These are phyloP conservation scores for Scolanthus callimorphus DNA, from an alignment of 92 coral and sea anemone genomes.

Conservation along the genomic window DNA sequence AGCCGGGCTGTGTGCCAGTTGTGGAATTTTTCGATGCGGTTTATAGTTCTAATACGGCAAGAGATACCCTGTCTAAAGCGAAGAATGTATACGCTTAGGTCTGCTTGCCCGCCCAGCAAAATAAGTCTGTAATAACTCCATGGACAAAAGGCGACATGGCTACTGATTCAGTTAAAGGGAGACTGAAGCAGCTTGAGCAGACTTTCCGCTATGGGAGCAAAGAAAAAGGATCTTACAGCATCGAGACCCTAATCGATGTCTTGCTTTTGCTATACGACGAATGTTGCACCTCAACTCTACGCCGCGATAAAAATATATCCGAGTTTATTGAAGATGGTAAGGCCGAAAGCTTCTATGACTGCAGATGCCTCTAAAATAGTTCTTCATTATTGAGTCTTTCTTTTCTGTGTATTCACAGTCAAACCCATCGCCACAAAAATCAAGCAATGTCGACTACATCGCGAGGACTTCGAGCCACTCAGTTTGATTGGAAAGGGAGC, in stretches of 20 bases:
- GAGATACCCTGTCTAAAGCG: constrained; percentile 23
- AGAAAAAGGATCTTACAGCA: constrained; percentile 81
- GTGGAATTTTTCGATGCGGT: constrained; percentile 32
- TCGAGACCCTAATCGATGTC: constrained; percentile 84
- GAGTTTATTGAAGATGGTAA: constrained; percentile 97
- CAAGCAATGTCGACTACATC: constrained; percentile 78
- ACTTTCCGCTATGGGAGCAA: constrained; percentile 77
- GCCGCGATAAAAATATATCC: constrained; percentile 94
- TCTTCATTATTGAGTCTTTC: background rate
- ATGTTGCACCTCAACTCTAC: constrained; percentile 94
- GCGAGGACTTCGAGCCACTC: constrained; percentile 94
- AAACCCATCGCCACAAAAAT: constrained; percentile 86
- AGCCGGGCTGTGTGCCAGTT: constrained; percentile 12
- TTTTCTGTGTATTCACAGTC: constrained; percentile 66
- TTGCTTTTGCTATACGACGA: constrained; percentile 90
- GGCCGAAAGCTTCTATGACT: constrained; percentile 25
- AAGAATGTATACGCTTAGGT: constrained; percentile 29
- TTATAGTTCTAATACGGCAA: constrained; percentile 36
- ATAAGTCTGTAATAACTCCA: constrained; percentile 62
- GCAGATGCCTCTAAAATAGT: background rate
- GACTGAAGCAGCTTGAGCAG: constrained; percentile 90
- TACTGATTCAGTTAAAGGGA: constrained; percentile 74
- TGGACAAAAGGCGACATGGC: constrained; percentile 86
- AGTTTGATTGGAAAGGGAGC: constrained; percentile 98
- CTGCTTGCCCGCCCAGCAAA: constrained; percentile 75